Evolutionary conservation across 2,113 vertebrate species (phyloP).

Genomic region (Tinamus guttatus): DNA sequence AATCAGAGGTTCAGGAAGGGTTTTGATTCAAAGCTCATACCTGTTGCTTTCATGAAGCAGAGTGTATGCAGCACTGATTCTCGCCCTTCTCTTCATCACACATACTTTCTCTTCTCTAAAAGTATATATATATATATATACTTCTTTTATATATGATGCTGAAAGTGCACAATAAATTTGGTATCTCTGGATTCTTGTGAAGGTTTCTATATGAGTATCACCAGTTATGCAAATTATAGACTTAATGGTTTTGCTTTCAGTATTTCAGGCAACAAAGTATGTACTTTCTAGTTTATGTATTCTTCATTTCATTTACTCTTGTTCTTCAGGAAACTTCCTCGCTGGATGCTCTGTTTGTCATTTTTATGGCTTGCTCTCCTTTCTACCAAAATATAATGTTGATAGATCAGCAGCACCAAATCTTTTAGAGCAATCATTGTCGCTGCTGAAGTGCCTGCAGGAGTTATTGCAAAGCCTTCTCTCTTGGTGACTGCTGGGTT

Average conservation of each 20-base stretch:
- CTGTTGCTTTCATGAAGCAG: neutral
- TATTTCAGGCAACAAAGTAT: neutral
- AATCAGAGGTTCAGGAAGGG: neutral
- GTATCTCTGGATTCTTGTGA: neutral
- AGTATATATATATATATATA: neutral
- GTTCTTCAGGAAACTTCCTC: neutral
- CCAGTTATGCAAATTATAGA: fast-evolving
- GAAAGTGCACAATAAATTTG: neutral
- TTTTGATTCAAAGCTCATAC: neutral
- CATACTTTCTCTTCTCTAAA: neutral
- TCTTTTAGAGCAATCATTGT: neutral
- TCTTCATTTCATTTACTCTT: neutral
- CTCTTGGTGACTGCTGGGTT: neutral
- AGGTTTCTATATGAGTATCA: neutral
- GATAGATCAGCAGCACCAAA: neutral
- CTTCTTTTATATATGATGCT: neutral
- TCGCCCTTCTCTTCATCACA: neutral
- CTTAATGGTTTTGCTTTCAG: neutral
- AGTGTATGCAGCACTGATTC: neutral
- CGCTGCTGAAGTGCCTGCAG: neutral
- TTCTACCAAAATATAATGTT: neutral
- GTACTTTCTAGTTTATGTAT: neutral
- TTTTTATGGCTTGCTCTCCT: neutral
- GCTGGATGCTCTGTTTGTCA: neutral
- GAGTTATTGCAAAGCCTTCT: neutral